A percentile compares a stretch with the other conserved stretches of the same genome.
Conservation (phyloP, 2,888 invertebrate species). For the Brachynemurus nebulosus region DNA sequence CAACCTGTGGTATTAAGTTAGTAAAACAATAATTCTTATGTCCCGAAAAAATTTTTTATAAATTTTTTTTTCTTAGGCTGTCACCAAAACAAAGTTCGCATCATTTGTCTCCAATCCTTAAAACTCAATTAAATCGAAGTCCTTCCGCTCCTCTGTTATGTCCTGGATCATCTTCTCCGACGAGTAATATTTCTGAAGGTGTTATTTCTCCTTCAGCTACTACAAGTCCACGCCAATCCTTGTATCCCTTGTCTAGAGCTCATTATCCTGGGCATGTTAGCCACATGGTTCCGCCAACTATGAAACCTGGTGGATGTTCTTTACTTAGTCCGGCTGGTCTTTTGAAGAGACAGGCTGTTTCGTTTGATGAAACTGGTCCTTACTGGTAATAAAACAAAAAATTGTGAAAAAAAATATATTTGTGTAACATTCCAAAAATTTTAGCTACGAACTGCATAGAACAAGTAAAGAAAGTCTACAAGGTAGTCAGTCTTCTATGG, state of each 20-base stretch:
- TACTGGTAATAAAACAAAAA: conserved; percentile 23
- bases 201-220: conserved; percentile 28
- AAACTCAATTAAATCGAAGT: conserved; percentile 31
- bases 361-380: conserved; percentile 57
- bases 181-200: conserved; percentile 24
- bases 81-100: conserved; percentile 19
- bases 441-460: conserved; percentile 17
- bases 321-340: conserved; percentile 43
- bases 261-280: conserved; percentile 18
- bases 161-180: conserved; percentile 8
- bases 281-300: conserved; percentile 24
- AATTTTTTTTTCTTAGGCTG: conserved; percentile 4
- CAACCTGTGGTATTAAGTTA: conserved; percentile 3
- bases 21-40: not conserved
- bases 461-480: conserved; percentile 39
- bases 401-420: not conserved
- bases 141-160: conserved; percentile 39
- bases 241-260: conserved; percentile 19
- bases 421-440: not conserved
- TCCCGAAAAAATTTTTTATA: conserved; percentile 7
- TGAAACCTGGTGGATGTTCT: conserved; percentile 35
- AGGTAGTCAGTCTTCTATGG: conserved; percentile 52
- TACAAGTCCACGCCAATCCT: conserved; percentile 24
- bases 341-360: conserved; percentile 65
- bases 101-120: conserved; percentile 15